phyloP scores from a whole-genome alignment of 2,113 vertebrate species.

The Paedocypris sp. region DNA sequence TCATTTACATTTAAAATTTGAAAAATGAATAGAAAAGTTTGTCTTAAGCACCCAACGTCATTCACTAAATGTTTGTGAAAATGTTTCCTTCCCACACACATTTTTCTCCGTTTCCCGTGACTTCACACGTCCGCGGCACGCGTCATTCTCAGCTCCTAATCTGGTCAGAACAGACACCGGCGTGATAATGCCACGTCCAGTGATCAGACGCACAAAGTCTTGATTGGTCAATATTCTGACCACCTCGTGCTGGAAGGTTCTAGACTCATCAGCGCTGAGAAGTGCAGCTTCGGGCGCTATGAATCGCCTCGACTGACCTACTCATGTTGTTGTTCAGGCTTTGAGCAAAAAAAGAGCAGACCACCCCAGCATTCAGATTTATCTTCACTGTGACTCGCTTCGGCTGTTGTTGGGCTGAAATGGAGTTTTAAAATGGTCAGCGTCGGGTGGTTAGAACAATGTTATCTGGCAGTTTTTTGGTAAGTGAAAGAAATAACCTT shows the following conservation, averaged over 20 bases:
- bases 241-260: conserved; percentile 20
- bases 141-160: neutral
- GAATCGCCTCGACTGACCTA: neutral
- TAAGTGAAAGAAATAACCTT: too few species aligned
- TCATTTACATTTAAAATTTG: too few species aligned
- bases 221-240: conserved; percentile 22
- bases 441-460: too few species aligned
- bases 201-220: conserved; percentile 38
- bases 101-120: neutral
- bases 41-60: too few species aligned
- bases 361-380: too few species aligned
- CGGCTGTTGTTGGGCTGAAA: too few species aligned
- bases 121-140: neutral
- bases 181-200: conserved; percentile 3
- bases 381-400: too few species aligned
- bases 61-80: too few species aligned
- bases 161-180: conserved; percentile 2
- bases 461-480: too few species aligned
- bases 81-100: neutral
- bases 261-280: conserved; percentile 2
- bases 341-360: neutral
- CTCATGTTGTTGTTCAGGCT: neutral
- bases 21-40: too few species aligned
- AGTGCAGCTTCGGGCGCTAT: neutral
- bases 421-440: too few species aligned